phyloP scores from a whole-genome alignment of 2,888 invertebrate species.

The Julus scanicus region DNA sequence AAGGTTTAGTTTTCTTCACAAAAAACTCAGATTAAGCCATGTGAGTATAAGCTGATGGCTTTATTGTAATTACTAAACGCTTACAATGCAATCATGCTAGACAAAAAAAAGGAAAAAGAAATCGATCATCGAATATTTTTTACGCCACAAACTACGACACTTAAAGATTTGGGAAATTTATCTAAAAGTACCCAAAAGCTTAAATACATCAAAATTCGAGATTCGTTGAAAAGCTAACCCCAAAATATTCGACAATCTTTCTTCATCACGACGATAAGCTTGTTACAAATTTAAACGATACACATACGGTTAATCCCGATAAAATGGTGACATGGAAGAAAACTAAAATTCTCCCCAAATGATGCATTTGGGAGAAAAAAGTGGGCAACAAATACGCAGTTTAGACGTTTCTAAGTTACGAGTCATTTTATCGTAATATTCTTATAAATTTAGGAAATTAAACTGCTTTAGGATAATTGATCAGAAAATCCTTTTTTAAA shows the following conservation, averaged over 20 bases:
- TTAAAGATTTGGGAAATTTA: not conserved
- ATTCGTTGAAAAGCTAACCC: not conserved
- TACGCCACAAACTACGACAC: not conserved
- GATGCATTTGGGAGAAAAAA: not conserved
- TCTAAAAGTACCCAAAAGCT: not conserved
- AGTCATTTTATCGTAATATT: not conserved
- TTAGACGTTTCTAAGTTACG: not conserved
- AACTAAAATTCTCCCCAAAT: not conserved
- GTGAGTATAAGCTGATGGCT: not conserved
- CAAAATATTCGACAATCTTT: not conserved
- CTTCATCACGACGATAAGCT: not conserved
- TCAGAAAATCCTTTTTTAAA: too few relatives aligned
- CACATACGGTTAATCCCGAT: not conserved
- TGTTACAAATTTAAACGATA: not conserved
- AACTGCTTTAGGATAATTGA: not conserved
- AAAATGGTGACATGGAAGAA: not conserved
- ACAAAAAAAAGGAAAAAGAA: not conserved
- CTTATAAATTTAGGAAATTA: not conserved
- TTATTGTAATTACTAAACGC: constrained; percentile 1
- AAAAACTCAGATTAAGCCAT: not conserved
- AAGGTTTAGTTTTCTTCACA: too few relatives aligned
- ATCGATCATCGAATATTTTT: not conserved
- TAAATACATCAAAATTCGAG: not conserved
- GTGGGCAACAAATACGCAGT: not conserved
- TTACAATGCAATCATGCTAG: not conserved